These are phyloP conservation scores for Actinia tenebrosa DNA, from an alignment of 64 coral and sea anemone genomes.

Conservation along the genomic window DNA sequence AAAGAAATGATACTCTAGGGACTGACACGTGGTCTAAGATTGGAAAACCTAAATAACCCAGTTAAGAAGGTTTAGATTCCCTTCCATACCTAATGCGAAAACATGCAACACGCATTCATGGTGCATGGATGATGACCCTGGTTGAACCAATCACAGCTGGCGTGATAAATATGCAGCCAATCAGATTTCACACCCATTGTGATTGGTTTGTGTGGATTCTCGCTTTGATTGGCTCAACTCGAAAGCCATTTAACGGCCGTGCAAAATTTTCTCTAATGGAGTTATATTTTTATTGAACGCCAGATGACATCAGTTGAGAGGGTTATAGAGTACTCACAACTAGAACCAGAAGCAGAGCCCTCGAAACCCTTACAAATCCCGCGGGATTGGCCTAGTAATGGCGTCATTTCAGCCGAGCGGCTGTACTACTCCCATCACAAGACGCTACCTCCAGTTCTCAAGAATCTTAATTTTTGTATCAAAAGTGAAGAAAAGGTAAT, in stretches of 20 bases:
- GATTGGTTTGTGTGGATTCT: no score
- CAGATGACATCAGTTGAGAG: conserved; percentile 99
- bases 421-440: conserved; percentile 77
- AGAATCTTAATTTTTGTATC: conserved; percentile 55
- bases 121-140: no score
- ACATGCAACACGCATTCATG: no score
- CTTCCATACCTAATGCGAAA: no score
- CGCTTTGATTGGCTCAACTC: no score
- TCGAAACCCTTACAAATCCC: conserved; percentile 49
- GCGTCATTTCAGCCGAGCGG: conserved; percentile 64
- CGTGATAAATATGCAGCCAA: no score
- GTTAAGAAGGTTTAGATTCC: no score
- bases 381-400: conserved; percentile 65
- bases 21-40: neutral
- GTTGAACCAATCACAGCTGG: no score
- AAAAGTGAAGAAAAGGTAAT: conserved; percentile 83
- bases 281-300: neutral
- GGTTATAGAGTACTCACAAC: conserved; percentile 74
- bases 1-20: no score
- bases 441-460: conserved; percentile 59
- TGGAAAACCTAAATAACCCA: no score
- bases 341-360: conserved; percentile 74
- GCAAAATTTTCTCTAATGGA: neutral
- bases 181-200: no score
- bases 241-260: no score